These are phyloP conservation scores for Verasper variegatus DNA, from an alignment of 2,113 vertebrate species.

Conservation along the genomic window DNA sequence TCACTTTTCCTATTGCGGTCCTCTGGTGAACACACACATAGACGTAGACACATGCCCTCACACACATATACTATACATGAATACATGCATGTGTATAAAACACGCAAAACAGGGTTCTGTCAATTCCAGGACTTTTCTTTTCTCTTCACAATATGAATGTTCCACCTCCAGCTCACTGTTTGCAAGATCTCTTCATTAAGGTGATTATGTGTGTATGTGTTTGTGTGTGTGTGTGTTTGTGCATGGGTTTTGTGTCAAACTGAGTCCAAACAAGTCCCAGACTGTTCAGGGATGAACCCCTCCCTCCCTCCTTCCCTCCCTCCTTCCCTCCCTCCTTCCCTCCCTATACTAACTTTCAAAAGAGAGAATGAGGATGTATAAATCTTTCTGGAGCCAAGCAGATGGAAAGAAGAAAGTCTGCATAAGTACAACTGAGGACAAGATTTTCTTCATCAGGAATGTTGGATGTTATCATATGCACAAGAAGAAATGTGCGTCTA, in stretches of 20 bases:
- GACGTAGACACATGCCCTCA: background rate
- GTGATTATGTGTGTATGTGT: slow-evolving; percentile 14
- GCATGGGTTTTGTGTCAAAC: slow-evolving; percentile 39
- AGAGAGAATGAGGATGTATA: slow-evolving; percentile 11
- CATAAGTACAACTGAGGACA: background rate
- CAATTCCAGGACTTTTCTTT: too few species aligned
- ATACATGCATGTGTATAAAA: too few species aligned
- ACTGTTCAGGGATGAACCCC: slow-evolving; percentile 45
- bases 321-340: background rate
- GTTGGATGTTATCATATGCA: background rate
- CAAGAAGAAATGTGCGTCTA: background rate
- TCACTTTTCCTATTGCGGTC: slow-evolving; percentile 39
- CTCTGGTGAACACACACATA: slow-evolving; percentile 40
- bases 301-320: slow-evolving; percentile 28
- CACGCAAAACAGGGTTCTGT: too few species aligned
- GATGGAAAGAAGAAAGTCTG: slow-evolving; percentile 7
- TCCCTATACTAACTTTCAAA: slow-evolving; percentile 20
- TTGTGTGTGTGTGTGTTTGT: slow-evolving; percentile 7
- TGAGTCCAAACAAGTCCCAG: slow-evolving; percentile 63
- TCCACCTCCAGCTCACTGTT: slow-evolving; percentile 13
- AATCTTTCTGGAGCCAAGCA: slow-evolving; percentile 11
- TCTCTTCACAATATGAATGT: slow-evolving; percentile 2
- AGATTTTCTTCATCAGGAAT: background rate
- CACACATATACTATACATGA: background rate
- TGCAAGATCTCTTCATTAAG: slow-evolving; percentile 29